phyloP scores from a whole-genome alignment of 2,113 vertebrate genomes.

The Ailurus styani region DNA sequence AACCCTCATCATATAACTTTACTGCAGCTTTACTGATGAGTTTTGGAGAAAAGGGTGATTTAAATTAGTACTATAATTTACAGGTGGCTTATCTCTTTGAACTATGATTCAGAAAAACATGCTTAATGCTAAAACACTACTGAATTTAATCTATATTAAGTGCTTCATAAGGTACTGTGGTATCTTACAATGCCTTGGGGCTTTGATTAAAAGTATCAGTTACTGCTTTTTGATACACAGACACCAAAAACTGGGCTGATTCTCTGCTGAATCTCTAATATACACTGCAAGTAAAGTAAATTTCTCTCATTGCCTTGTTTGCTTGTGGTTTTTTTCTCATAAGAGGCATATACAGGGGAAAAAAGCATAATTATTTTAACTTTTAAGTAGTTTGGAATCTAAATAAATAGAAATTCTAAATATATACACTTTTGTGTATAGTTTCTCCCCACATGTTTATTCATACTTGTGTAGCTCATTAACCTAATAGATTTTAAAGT shows the following conservation, averaged over 20 bases:
- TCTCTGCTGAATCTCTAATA: background rate
- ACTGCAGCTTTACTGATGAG: background rate
- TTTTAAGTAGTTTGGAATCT: constrained; percentile 46
- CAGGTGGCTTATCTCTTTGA: background rate
- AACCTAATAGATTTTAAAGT: background rate
- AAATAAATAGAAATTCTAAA: constrained; percentile 49
- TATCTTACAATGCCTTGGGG: background rate
- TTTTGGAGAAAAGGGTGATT: background rate
- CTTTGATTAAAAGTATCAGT: background rate
- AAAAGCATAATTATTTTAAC: constrained; percentile 41
- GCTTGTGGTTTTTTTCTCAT: background rate
- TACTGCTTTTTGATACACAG: background rate
- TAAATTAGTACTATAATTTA: background rate
- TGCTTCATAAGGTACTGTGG: background rate
- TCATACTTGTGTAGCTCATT: background rate
- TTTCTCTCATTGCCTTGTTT: background rate
- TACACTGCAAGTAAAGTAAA: background rate
- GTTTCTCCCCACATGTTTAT: constrained; percentile 19
- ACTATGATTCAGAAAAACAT: background rate
- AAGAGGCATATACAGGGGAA: background rate
- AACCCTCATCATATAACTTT: background rate
- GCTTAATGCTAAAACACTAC: background rate
- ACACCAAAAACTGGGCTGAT: background rate
- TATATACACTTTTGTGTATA: constrained; percentile 19
- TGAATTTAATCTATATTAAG: background rate